These are phyloP conservation scores for Aurelia sp. DNA, from an alignment of 30 jellyfish, hydroid and myxozoan species.

Conservation along the genomic window DNA sequence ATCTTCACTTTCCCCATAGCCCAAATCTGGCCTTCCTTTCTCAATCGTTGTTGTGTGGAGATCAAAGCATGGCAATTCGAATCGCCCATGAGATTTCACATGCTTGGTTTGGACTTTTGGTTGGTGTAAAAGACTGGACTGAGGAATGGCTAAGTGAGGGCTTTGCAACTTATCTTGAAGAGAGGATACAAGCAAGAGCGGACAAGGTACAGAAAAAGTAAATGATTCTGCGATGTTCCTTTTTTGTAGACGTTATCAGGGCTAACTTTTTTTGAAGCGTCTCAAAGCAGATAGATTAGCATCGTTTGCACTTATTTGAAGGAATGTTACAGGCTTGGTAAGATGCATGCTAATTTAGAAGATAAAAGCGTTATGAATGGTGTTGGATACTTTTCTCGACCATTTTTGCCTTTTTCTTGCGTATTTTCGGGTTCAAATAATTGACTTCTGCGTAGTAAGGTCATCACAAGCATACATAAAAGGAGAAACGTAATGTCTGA, in stretches of 20 bases:
- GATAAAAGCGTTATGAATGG: too few relatives aligned
- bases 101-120: conserved; percentile 91
- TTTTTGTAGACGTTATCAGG: neutral
- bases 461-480: too few relatives aligned
- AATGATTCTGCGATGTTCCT: neutral
- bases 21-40: conserved; percentile 92
- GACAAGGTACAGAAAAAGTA: conserved; percentile 42
- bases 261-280: too few relatives aligned
- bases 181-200: conserved; percentile 67
- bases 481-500: too few relatives aligned
- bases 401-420: too few relatives aligned
- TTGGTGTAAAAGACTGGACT: conserved; percentile 92
- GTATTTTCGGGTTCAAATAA: too few relatives aligned
- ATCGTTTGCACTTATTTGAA: too few relatives aligned
- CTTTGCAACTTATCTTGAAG: conserved; percentile 88
- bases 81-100: conserved; percentile 95
- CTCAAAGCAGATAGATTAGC: too few relatives aligned
- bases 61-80: conserved; percentile 79
- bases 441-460: too few relatives aligned
- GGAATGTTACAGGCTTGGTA: too few relatives aligned
- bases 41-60: conserved; percentile 93
- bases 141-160: conserved; percentile 99
- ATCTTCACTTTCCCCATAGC: conserved; percentile 40
- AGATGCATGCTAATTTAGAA: too few relatives aligned
- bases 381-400: too few relatives aligned